Evolutionary conservation across 1,140 invertebrate species (phyloP).

Genomic region (Cardiocondyla obscurior): DNA sequence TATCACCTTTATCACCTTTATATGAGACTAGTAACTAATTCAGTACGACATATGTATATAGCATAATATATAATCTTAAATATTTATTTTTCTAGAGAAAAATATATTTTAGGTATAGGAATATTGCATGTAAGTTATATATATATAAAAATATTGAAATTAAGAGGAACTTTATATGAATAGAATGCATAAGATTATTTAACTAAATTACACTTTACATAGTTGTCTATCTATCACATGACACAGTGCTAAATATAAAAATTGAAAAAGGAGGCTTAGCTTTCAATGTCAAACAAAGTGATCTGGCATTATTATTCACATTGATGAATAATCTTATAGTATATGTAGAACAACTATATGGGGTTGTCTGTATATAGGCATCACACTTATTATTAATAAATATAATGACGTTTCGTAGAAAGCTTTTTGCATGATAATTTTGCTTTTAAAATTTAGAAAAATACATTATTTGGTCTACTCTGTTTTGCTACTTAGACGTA

Average conservation of each 20-base stretch:
- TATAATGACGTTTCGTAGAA: slow-evolving; percentile 52
- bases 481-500: slow-evolving; percentile 75
- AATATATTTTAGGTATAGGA: slow-evolving; percentile 51
- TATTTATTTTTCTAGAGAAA: slow-evolving; percentile 48
- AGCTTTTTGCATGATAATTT: slow-evolving; percentile 61
- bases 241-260: slow-evolving; percentile 39
- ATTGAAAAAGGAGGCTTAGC: slow-evolving; percentile 68
- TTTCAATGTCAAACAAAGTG: slow-evolving; percentile 68
- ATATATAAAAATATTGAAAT: slow-evolving; percentile 52
- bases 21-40: slow-evolving; percentile 57
- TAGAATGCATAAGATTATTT: slow-evolving; percentile 35
- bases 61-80: neutral
- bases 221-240: slow-evolving; percentile 48
- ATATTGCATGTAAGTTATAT: slow-evolving; percentile 21
- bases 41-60: neutral
- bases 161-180: slow-evolving; percentile 60
- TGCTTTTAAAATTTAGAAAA: slow-evolving; percentile 80
- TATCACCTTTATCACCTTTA: slow-evolving; percentile 57
- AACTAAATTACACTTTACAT: slow-evolving; percentile 33
- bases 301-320: slow-evolving; percentile 63
- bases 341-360: slow-evolving; percentile 46
- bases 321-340: slow-evolving; percentile 59
- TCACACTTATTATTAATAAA: slow-evolving; percentile 36
- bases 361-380: slow-evolving; percentile 23
- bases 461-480: slow-evolving; percentile 77